Evolutionary conservation across 2,113 vertebrate species (phyloP).

Genomic region (Datnioides undecimradiatus): DNA sequence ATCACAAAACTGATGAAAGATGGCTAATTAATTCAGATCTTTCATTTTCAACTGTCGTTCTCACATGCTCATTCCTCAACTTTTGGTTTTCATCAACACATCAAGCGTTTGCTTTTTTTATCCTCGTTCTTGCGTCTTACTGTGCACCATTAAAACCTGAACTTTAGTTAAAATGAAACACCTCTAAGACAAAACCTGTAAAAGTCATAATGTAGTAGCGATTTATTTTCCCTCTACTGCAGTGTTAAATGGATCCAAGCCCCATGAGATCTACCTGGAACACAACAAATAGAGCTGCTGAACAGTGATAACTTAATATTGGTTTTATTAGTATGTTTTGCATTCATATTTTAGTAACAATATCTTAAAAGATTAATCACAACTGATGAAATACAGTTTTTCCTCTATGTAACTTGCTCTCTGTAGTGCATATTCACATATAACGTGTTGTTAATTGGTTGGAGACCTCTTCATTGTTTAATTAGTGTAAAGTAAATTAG

Average conservation of each 20-base stretch:
- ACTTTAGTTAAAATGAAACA: slow-evolving; percentile 21
- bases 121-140: not conserved
- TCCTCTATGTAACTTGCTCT: not conserved
- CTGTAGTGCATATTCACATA: not conserved
- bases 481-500: slow-evolving; percentile 17
- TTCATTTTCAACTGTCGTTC: slow-evolving; percentile 13
- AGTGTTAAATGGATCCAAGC: slow-evolving; percentile 13
- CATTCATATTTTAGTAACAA: not conserved
- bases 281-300: not conserved
- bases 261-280: not conserved
- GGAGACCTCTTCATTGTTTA: slow-evolving; percentile 3
- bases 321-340: not conserved
- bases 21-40: slow-evolving; percentile 35
- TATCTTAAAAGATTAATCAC: not conserved
- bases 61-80: not conserved
- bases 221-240: not conserved
- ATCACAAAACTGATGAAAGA: slow-evolving; percentile 16
- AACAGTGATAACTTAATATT: slow-evolving; percentile 18
- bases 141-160: not conserved
- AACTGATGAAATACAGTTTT: not conserved
- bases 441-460: not conserved
- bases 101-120: not conserved
- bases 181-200: slow-evolving; percentile 10
- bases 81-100: slow-evolving; percentile 32
- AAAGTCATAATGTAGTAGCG: slow-evolving; percentile 7